phyloP scores from a whole-genome alignment of 2,888 invertebrate genomes.

The Ormyrus labotus region DNA sequence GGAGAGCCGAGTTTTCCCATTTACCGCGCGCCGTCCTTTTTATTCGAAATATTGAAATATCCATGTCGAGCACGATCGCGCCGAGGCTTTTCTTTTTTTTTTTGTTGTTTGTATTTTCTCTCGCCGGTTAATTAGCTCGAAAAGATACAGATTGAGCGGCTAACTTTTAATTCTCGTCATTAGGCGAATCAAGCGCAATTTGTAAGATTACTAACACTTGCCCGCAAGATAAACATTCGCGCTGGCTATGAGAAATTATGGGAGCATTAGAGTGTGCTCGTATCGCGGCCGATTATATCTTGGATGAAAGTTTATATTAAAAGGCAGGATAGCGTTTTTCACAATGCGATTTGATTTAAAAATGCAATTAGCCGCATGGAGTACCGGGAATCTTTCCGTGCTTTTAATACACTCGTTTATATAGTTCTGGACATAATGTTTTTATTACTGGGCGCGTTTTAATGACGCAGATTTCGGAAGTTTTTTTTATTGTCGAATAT shows the following conservation, averaged over 20 bases:
- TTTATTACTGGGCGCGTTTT: background rate
- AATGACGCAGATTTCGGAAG: background rate
- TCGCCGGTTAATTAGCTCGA: constrained; percentile 22
- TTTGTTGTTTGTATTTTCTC: background rate
- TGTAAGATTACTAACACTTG: constrained; percentile 23
- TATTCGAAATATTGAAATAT: constrained; percentile 41
- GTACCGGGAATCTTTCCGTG: background rate
- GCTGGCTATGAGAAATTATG: background rate
- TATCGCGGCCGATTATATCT: background rate
- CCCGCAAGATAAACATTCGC: background rate
- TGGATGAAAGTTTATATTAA: background rate
- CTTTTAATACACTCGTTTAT: constrained; percentile 8
- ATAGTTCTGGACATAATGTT: constrained; percentile 1
- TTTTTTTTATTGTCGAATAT: background rate
- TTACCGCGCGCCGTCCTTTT: constrained; percentile 35
- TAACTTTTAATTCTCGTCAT: constrained; percentile 37
- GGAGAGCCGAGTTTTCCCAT: constrained; percentile 24
- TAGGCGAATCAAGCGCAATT: constrained; percentile 36
- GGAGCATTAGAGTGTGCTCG: background rate
- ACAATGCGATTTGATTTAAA: background rate
- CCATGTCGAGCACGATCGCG: constrained; percentile 8
- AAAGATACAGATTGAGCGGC: constrained; percentile 7
- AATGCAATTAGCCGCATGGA: background rate
- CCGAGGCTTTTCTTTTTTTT: background rate
- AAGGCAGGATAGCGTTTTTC: background rate